Evolutionary conservation across 2,888 invertebrate species (phyloP).

Genomic region (Stictocephala bisonia): DNA sequence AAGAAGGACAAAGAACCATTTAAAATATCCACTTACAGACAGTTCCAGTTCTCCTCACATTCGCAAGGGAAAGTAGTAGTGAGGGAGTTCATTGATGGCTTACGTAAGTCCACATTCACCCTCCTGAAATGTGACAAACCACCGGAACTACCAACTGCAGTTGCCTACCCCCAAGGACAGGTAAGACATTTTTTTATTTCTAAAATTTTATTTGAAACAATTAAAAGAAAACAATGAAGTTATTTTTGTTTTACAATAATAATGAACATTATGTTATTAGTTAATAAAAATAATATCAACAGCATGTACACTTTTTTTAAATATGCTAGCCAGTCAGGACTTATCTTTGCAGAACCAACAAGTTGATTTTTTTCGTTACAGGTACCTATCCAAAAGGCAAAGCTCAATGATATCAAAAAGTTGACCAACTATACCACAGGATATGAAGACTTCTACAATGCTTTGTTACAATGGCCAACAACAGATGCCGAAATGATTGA

Average conservation of each 20-base stretch:
- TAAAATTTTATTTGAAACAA: background rate
- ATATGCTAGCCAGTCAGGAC: background rate
- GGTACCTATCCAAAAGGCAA: too few relatives aligned
- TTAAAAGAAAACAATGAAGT: background rate
- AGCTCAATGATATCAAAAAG: too few relatives aligned
- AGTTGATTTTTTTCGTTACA: too few relatives aligned
- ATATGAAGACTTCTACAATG: too few relatives aligned
- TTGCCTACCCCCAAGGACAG: constrained; percentile 10
- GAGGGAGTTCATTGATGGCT: constrained; percentile 31
- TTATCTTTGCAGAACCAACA: too few relatives aligned
- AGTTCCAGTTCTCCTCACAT: constrained; percentile 35
- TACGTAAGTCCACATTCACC: constrained; percentile 16
- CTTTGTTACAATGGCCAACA: too few relatives aligned
- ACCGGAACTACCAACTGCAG: constrained; percentile 24
- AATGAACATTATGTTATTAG: constrained; percentile 18
- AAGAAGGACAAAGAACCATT: constrained; percentile 39
- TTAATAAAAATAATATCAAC: constrained; percentile 23
- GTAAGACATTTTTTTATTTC: constrained; percentile 1
- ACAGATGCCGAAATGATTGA: too few relatives aligned
- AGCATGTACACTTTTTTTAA: constrained; percentile 4
- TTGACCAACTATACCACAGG: too few relatives aligned
- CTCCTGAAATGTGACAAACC: constrained; percentile 27
- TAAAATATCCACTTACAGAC: constrained; percentile 32
- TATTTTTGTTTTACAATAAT: constrained; percentile 20
- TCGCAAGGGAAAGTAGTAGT: constrained; percentile 33